phyloP scores from a whole-genome alignment of 2,888 invertebrate genomes.

The Trisateles emortualis region DNA sequence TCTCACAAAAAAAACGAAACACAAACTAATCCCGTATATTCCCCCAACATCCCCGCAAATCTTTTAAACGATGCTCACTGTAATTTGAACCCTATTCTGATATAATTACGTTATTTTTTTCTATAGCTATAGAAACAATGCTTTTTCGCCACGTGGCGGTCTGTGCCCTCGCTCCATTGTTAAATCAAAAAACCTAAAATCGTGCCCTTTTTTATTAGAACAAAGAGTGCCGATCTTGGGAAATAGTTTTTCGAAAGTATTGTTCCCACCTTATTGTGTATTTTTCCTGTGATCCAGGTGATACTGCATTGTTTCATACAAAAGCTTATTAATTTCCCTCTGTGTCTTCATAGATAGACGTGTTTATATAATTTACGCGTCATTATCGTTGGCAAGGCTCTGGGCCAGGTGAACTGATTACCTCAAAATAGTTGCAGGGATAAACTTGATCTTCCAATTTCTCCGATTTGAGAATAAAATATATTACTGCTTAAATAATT shows the following conservation, averaged over 20 bases:
- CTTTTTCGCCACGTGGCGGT: constrained; percentile 71
- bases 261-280: constrained; percentile 62
- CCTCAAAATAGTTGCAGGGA: too few species aligned
- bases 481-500: too few species aligned
- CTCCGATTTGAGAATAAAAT: too few species aligned
- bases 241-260: constrained; percentile 67
- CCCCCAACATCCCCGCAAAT: constrained; percentile 11
- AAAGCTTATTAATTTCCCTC: too few species aligned
- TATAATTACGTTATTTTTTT: constrained; percentile 29
- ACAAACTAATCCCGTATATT: constrained; percentile 20
- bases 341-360: constrained; percentile 14
- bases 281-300: constrained; percentile 56
- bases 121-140: constrained; percentile 38
- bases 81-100: constrained; percentile 14
- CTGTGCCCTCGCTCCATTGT: constrained; percentile 65
- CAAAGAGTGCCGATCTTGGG: constrained; percentile 71
- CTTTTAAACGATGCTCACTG: constrained; percentile 1
- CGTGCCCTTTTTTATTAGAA: constrained; percentile 68
- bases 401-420: too few species aligned
- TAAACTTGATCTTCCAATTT: too few species aligned
- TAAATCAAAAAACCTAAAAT: constrained; percentile 79
- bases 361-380: constrained; percentile 2
- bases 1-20: constrained; percentile 6
- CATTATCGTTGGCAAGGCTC: background rate
- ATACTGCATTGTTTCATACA: constrained; percentile 35